A percentile compares a stretch with the other conserved stretches of the same genome.
These are phyloP conservation scores for Oreochromis tanganicae DNA, from an alignment of 2,113 vertebrate species.

Conservation along the genomic window DNA sequence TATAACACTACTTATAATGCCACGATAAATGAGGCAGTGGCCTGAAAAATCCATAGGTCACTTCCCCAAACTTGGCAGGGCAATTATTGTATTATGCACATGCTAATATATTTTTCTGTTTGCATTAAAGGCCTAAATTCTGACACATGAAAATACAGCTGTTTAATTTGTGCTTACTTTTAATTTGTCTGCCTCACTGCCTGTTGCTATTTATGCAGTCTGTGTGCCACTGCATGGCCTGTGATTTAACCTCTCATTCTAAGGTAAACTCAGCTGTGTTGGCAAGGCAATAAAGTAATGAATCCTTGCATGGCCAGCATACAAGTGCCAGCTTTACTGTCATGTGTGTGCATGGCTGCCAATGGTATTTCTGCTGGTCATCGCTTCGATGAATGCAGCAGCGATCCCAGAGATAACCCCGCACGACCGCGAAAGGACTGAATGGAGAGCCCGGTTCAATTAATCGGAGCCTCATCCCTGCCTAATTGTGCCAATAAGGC, in stretches of 20 bases:
- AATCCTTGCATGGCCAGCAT: not conserved
- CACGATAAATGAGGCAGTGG: not conserved
- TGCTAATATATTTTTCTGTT: not conserved
- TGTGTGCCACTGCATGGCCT: not conserved
- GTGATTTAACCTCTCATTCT: not conserved
- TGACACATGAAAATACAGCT: not conserved
- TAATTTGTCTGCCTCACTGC: not conserved
- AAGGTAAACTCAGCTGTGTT: not conserved
- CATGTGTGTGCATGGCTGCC: slow-evolving; percentile 6
- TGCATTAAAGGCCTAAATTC: not conserved
- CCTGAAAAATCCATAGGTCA: not conserved
- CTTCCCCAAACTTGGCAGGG: not conserved
- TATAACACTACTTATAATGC: not conserved
- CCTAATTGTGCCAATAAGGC: slow-evolving; percentile 67
- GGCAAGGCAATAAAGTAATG: not conserved
- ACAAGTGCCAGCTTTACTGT: not conserved
- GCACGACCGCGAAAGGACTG: slow-evolving; percentile 9
- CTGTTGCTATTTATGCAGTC: not conserved
- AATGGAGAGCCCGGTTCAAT: slow-evolving; percentile 36
- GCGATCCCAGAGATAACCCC: slow-evolving; percentile 8
- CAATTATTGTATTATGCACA: not conserved
- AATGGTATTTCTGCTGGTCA: slow-evolving; percentile 15
- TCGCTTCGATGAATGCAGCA: slow-evolving; percentile 7
- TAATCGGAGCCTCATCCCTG: slow-evolving; percentile 39
- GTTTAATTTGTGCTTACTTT: not conserved